Percentiles rank a stretch among this genome's conserved stretches.
phyloP scores from a whole-genome alignment of 30 jellyfish, hydroid and myxozoan species.

The Hydra vulgaris region DNA sequence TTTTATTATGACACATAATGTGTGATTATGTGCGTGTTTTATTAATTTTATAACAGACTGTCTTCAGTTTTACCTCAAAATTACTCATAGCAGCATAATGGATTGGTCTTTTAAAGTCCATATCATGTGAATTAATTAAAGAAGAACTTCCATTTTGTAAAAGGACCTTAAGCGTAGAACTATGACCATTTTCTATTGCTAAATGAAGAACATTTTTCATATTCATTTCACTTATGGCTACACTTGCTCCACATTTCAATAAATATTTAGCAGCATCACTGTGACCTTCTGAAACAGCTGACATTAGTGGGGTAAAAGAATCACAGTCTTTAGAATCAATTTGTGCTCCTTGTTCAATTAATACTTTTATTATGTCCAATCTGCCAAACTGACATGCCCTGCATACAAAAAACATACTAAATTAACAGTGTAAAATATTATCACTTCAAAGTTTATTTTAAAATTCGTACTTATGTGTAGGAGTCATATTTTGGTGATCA shows the following conservation, averaged over 20 bases:
- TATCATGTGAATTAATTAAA: constrained; percentile 59
- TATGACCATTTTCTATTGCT: constrained; percentile 65
- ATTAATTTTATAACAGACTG: too few relatives aligned
- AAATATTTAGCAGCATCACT: constrained; percentile 54
- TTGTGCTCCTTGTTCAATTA: constrained; percentile 60
- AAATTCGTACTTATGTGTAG: constrained; percentile 62
- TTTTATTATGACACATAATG: too few relatives aligned
- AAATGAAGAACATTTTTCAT: constrained; percentile 67
- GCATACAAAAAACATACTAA: not conserved
- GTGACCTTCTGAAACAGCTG: constrained; percentile 92
- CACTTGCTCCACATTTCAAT: constrained; percentile 40
- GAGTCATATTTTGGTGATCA: constrained; percentile 72
- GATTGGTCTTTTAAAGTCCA: constrained; percentile 70
- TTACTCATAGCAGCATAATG: constrained; percentile 87
- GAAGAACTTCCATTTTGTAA: constrained; percentile 43
- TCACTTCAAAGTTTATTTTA: too few relatives aligned
- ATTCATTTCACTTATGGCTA: constrained; percentile 42
- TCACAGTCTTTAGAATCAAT: constrained; percentile 64
- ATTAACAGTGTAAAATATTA: too few relatives aligned
- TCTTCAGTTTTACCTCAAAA: too few relatives aligned
- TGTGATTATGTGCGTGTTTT: too few relatives aligned
- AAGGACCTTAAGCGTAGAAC: constrained; percentile 41
- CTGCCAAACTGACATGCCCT: constrained; percentile 85
- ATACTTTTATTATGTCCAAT: constrained; percentile 31
- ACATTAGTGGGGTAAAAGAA: constrained; percentile 75